Conservation (phyloP, 2,797 vertebrate genomes). For the Oophaga sylvatica region DNA sequence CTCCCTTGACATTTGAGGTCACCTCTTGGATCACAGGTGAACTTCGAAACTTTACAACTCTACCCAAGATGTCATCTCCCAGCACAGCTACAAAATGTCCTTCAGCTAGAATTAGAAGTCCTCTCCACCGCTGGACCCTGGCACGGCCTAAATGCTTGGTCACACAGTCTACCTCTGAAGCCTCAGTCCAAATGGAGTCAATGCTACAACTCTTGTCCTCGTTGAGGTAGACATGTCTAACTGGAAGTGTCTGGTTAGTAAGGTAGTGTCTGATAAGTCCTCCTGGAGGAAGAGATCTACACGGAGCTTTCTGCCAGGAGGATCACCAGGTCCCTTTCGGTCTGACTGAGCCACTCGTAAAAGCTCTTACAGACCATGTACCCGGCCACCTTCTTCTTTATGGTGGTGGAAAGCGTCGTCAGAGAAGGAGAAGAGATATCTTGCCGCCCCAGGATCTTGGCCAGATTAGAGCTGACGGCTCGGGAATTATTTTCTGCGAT, state of each 20-base stretch:
- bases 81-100: neutral
- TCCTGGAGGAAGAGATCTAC: neutral
- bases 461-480: slow-evolving; percentile 29
- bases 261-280: no score
- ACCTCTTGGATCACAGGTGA: neutral
- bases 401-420: neutral
- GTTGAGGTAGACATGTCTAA: slow-evolving; percentile 52
- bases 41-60: neutral
- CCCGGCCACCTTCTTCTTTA: slow-evolving; percentile 39
- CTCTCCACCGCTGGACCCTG: neutral
- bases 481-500: neutral
- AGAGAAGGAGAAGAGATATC: neutral
- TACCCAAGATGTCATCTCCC: neutral
- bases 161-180: neutral
- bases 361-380: slow-evolving; percentile 33
- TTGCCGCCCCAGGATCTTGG: neutral
- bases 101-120: neutral
- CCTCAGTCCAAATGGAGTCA: neutral
- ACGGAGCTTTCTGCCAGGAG: slow-evolving; percentile 28
- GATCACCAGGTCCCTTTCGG: slow-evolving; percentile 31
- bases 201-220: slow-evolving; percentile 20
- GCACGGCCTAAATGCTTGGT: neutral
- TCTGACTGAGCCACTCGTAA: slow-evolving; percentile 29
- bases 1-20: neutral
- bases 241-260: neutral